Evolutionary conservation across 23 tunicate species (phyloP).

Genomic region (Corella eumyota): DNA sequence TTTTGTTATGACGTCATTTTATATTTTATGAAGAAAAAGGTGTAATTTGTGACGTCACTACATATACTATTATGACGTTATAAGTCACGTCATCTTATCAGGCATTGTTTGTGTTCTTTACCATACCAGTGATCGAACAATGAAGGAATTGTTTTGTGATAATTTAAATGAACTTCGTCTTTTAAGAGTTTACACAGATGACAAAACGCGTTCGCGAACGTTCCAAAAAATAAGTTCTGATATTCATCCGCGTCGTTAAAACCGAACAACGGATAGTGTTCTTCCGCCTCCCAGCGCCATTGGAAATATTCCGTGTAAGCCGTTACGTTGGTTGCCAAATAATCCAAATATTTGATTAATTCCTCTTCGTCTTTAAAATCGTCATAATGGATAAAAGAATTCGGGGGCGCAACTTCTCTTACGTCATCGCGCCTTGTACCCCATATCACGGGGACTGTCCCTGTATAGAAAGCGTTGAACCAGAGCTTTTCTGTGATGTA

Average conservation of each 20-base stretch:
- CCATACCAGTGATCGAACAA: too few species aligned
- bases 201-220: slow-evolving; percentile 19
- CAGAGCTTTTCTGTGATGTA: slow-evolving; percentile 42
- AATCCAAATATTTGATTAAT: slow-evolving; percentile 2
- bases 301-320: slow-evolving; percentile 11
- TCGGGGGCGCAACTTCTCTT: slow-evolving; percentile 16
- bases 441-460: slow-evolving; percentile 31
- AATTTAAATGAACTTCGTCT: not conserved
- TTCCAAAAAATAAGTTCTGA: not conserved
- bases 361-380: slow-evolving; percentile 4
- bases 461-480: slow-evolving; percentile 36
- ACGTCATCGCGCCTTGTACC: slow-evolving; percentile 20
- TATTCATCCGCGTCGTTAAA: slow-evolving; percentile 4
- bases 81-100: too few species aligned
- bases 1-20: too few species aligned
- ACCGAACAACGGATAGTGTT: slow-evolving; percentile 12
- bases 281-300: slow-evolving; percentile 30
- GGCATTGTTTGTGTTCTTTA: too few species aligned
- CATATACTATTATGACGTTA: too few species aligned
- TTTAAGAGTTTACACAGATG: slow-evolving; percentile 12
- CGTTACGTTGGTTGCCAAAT: not conserved
- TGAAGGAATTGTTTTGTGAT: slow-evolving; percentile 15
- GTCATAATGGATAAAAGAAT: slow-evolving; percentile 21
- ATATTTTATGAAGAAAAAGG: too few species aligned
- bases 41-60: too few species aligned